These are phyloP conservation scores for Pachypeltis micranthus DNA, from an alignment of 1,140 invertebrate genomes.

Conservation along the genomic window DNA sequence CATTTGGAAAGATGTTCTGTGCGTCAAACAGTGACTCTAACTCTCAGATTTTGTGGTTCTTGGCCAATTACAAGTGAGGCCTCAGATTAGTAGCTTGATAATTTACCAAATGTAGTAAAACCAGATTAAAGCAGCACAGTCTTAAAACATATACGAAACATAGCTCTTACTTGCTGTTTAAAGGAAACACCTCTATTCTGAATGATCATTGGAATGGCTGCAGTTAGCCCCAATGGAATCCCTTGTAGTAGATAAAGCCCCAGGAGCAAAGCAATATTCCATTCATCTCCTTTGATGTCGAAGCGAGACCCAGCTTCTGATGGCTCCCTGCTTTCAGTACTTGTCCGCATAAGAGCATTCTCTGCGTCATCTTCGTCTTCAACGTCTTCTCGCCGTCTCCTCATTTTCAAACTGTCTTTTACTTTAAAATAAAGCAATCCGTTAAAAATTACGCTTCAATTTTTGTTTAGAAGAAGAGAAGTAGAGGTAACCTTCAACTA, in stretches of 20 bases:
- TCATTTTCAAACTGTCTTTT: background rate
- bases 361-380: background rate
- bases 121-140: too few relatives aligned
- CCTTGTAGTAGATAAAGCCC: constrained; percentile 93
- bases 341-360: background rate
- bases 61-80: too few relatives aligned
- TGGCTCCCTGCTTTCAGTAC: background rate
- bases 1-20: too few relatives aligned
- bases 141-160: too few relatives aligned
- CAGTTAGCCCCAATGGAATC: constrained; percentile 85
- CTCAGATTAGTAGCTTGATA: too few relatives aligned
- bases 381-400: background rate
- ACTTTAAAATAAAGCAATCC: background rate
- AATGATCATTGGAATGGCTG: constrained; percentile 89
- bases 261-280: constrained; percentile 72
- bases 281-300: constrained; percentile 55
- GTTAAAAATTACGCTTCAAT: too few relatives aligned
- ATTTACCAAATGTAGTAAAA: too few relatives aligned
- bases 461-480: too few relatives aligned
- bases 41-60: too few relatives aligned
- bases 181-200: constrained; percentile 84
- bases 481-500: too few relatives aligned
- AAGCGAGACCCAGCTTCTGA: background rate
- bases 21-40: too few relatives aligned
- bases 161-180: constrained; percentile 53